A percentile compares a stretch with the other conserved stretches of the same genome.
phyloP scores from a whole-genome alignment of 2,113 vertebrate genomes.

The Haliaeetus leucogaster region DNA sequence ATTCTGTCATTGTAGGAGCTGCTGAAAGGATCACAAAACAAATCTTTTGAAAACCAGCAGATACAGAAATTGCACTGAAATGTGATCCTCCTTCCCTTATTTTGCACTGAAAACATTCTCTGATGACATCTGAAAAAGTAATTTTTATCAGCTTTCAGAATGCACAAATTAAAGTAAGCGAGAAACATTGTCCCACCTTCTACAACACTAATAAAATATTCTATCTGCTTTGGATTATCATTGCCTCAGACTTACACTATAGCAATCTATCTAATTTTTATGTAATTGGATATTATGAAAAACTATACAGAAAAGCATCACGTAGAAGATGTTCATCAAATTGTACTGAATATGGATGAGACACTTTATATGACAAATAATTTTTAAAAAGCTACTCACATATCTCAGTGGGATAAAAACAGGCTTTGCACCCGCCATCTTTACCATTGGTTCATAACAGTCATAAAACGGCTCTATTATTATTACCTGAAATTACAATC shows the following conservation, averaged over 20 bases:
- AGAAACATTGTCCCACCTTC: not conserved
- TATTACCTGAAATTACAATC: conserved; percentile 83
- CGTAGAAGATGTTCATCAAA: not conserved
- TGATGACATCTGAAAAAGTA: not conserved
- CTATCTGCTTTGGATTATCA: not conserved
- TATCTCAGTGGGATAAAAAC: conserved; percentile 85
- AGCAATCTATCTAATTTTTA: not conserved
- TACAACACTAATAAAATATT: not conserved
- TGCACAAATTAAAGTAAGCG: not conserved
- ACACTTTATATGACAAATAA: not conserved
- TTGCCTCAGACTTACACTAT: not conserved
- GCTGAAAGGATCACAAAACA: not conserved
- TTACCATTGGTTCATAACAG: conserved; percentile 92
- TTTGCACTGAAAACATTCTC: not conserved
- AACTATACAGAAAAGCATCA: not conserved
- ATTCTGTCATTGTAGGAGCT: not conserved
- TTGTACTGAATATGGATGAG: not conserved
- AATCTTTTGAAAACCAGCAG: not conserved
- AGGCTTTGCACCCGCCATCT: conserved; percentile 90
- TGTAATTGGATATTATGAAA: not conserved
- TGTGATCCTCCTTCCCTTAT: not conserved
- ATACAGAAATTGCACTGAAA: not conserved
- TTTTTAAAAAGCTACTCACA: conserved; percentile 76
- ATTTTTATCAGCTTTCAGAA: not conserved
- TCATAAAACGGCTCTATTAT: conserved; percentile 95